Base-by-base conservation (phyloP, 2,888 invertebrate genomes). In the Anodontia alba region DNA sequence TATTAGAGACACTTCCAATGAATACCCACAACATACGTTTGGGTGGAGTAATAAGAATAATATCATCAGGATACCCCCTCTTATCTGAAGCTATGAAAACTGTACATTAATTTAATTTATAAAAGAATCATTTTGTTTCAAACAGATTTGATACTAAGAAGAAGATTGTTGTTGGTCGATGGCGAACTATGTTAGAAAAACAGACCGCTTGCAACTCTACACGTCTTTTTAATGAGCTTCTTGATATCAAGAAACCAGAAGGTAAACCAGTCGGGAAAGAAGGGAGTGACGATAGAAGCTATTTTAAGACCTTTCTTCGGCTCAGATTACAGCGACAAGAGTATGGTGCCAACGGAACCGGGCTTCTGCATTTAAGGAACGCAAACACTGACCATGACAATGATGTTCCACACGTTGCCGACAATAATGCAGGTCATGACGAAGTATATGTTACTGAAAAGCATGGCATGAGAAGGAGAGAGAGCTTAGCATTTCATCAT, bases 171-270 rank as follows among this genome's bases (percentile, higher is more conserved):
- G 75, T 85, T 17, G 29, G 66, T 33, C 72, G 82, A 10, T 85
- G 85, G 85, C 74, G 80, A 26, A 80, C 78, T 20, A 75, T 85
- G 26, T 54, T 85, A 10, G 80, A 82, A 33, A 69, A 83, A 23
- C 82, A 85, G 49, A 76, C 78, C 31, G 42, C 73, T 15, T 73
- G 73, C 38, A 82, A 73, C 54, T 76, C 85, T 0, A 73, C 82
- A 46, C 62, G 78, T 1, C 29, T 85, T 62, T 83, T 83, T 38
- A 80, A 78, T 57, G 85, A 85, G 38, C 20, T 83, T 7, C 73
- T 85, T 42, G 80, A 83, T 3, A 77, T 78, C 31, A 38, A 15
- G 26, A 31, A 73, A 36, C 57, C 23, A 17, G 57, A 36, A 17
- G 1, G 23, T 10, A 69, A 46, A 17, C 17, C 38, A n/a, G 26